These are phyloP conservation scores for Sebastolobus altivelis DNA, from an alignment of 2,797 vertebrate species.

Conservation along the genomic window DNA sequence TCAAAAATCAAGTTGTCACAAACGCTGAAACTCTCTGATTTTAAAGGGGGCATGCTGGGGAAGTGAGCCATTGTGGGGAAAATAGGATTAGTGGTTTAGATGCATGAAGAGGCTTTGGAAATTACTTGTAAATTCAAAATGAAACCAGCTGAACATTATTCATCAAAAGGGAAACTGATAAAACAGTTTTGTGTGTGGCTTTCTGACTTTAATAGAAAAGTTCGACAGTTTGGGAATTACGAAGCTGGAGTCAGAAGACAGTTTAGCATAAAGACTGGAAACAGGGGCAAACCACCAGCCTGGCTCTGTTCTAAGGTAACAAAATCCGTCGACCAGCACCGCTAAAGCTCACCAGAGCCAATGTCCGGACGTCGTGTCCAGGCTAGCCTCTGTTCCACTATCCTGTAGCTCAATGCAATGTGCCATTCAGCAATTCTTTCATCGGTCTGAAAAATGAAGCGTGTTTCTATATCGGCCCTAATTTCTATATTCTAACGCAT, in stretches of 20 bases:
- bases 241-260: background rate
- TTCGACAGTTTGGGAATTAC: background rate
- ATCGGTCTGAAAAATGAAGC: background rate
- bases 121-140: conserved; percentile 13
- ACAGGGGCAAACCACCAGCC: background rate
- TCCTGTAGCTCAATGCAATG: background rate
- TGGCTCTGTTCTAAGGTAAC: background rate
- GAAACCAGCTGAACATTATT: background rate
- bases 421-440: background rate
- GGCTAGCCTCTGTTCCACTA: background rate
- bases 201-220: conserved; percentile 5
- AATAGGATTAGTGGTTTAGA: conserved; percentile 16
- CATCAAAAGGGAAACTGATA: background rate
- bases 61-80: conserved; percentile 6
- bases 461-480: background rate
- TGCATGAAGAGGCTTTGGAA: conserved; percentile 4
- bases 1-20: conserved; percentile 11
- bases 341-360: background rate
- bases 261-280: background rate
- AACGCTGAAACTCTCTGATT: conserved; percentile 2
- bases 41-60: conserved; percentile 7
- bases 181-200: background rate
- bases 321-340: background rate
- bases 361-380: background rate
- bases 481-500: background rate